Evolutionary conservation across 1,140 invertebrate species (phyloP), one percentile per base, ranked within the genome.

Genomic region (Calliphora vicina): DNA sequence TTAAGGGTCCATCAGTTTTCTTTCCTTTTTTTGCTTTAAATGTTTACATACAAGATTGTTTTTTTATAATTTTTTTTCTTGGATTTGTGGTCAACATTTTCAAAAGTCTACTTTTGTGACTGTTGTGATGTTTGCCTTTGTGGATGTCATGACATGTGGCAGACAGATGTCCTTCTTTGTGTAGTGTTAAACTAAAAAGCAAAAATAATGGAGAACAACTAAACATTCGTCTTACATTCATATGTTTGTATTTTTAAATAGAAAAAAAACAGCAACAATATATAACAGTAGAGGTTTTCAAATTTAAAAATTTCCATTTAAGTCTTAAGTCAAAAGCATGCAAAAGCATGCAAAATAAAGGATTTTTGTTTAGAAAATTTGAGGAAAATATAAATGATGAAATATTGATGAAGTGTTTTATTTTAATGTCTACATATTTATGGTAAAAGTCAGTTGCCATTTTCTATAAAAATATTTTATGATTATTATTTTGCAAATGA

Each of bases 121-220:
- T 35, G 35, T 35, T 35, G 35, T 67, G 61, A 23, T 23, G 61
- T 67, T 67, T 67, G n/a, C n/a, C 25, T 67, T 67, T 23, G 17
- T 23, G n/a, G 20, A 67, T 23, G 20, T 23, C n/a, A 67, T 78
- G 74, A 78, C 74, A 78, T 78, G 74, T 78, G 74, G 74, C 74
- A 78, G 74, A 78, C 74, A 78, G 74, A 78, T 78, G 74, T 43
- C 74, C 74, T 78, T 78, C 73, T 76, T 76, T 23, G 67, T 72
- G 67, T 27, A 25, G 67, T 57, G 50, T 57, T 57, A 67, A 23
- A 23, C 20, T 67, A 25, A 67, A 17, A 23, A 23, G 25, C 20
- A 67, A 23, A 8, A 67, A 67, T 10, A 67, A 57, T 57, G 17
- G 15, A 57, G 13, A 15, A 57, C n/a, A n/a, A n/a, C n/a, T n/a